These are phyloP conservation scores for Azemiops feae DNA, from an alignment of 2,113 vertebrate species.

Conservation along the genomic window DNA sequence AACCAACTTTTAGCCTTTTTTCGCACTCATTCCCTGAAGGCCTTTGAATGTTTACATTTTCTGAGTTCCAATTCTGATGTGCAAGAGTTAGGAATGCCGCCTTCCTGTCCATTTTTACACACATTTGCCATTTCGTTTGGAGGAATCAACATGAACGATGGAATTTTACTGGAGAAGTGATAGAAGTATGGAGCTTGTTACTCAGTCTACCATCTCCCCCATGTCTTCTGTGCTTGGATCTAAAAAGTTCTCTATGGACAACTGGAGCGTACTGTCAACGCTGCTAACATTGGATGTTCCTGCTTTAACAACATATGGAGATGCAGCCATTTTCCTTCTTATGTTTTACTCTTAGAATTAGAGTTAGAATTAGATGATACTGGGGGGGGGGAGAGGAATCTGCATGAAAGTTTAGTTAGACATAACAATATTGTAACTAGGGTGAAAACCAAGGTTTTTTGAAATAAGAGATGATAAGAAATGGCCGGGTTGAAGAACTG, in stretches of 20 bases:
- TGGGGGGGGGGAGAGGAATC: too few relatives aligned
- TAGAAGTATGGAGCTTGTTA: not conserved
- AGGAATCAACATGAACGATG: not conserved
- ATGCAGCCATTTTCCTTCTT: too few relatives aligned
- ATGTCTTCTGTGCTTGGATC: not conserved
- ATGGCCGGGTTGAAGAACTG: too few relatives aligned
- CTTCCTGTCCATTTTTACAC: not conserved
- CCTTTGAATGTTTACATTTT: not conserved
- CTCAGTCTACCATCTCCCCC: not conserved
- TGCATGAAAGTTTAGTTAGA: too few relatives aligned
- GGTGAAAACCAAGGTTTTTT: too few relatives aligned
- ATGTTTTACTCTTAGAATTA: too few relatives aligned
- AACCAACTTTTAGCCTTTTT: not conserved
- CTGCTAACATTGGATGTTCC: too few relatives aligned
- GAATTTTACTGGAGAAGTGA: not conserved
- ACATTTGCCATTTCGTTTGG: not conserved
- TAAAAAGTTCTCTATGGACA: not conserved
- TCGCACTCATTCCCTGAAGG: not conserved
- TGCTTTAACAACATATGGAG: too few relatives aligned
- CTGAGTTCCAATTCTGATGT: not conserved
- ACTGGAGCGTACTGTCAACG: too few relatives aligned
- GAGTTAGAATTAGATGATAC: too few relatives aligned
- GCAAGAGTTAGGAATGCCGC: not conserved
- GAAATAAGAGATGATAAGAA: too few relatives aligned
- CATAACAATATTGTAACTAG: too few relatives aligned